phyloP scores from a whole-genome alignment of 2,797 vertebrate genomes.

The Podargus strigoides region DNA sequence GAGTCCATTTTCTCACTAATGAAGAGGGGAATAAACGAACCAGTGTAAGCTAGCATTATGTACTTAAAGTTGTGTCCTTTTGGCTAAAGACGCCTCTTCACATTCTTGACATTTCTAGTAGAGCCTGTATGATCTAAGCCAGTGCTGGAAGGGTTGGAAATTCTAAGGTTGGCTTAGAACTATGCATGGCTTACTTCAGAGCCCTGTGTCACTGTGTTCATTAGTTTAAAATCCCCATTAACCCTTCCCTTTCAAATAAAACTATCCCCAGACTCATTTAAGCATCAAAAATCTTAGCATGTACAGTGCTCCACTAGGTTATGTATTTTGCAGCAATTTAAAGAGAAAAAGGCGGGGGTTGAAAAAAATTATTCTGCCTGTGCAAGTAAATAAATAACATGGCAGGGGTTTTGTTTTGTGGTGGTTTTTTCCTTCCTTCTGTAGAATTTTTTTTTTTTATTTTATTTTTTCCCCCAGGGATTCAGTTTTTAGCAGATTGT shows the following conservation, averaged over 20 bases:
- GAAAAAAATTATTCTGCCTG: not conserved
- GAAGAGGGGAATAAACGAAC: constrained; percentile 99
- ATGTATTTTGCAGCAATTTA: constrained; percentile 42
- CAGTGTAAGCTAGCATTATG: constrained; percentile 92
- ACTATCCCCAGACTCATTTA: constrained; percentile 67
- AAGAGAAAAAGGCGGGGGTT: not conserved
- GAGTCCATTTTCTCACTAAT: constrained; percentile 99
- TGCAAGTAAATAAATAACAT: constrained; percentile 41
- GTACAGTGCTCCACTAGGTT: constrained; percentile 17
- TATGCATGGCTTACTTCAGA: constrained; percentile 79
- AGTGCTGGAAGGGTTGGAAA: constrained; percentile 79
- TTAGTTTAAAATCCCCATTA: constrained; percentile 80
- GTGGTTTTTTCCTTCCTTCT: not conserved
- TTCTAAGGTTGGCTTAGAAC: constrained; percentile 80
- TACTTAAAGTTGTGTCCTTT: constrained; percentile 93
- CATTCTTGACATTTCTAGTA: constrained; percentile 85
- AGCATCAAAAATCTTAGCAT: constrained; percentile 50
- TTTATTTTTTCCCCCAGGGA: not conserved
- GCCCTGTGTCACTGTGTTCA: constrained; percentile 78
- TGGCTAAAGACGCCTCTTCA: constrained; percentile 85
- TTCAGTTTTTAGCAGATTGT: constrained; percentile 32
- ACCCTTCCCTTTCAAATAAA: constrained; percentile 73
- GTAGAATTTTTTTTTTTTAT: not conserved
- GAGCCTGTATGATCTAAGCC: constrained; percentile 82
- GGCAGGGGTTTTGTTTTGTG: not conserved